Conservation (phyloP, 2,888 invertebrate genomes). For the Stenurella melanura region DNA sequence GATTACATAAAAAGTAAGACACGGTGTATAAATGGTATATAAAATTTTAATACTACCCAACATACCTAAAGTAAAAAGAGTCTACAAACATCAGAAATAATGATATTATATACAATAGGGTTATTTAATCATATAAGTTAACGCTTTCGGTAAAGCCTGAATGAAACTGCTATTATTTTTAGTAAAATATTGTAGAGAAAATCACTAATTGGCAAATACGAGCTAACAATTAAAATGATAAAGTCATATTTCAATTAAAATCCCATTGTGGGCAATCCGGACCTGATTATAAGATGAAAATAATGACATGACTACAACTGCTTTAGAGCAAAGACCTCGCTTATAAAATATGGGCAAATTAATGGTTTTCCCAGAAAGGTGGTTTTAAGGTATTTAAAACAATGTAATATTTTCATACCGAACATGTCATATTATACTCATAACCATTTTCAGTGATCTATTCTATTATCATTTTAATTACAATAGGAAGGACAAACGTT, state of each 20-base stretch:
- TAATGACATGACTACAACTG: not conserved
- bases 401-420: not conserved
- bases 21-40: no score
- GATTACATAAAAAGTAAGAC: no score
- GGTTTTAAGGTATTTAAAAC: not conserved
- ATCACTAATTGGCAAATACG: not conserved
- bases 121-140: no score
- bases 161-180: not conserved
- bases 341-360: constrained; percentile 5
- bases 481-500: no score
- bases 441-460: not conserved
- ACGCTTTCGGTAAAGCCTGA: not conserved
- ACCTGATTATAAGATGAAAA: constrained; percentile 11
- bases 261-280: not conserved
- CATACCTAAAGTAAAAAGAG: no score
- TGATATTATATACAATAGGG: no score
- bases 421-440: not conserved
- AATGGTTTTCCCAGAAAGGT: constrained; percentile 19
- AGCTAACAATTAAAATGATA: not conserved
- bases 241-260: not conserved
- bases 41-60: no score
- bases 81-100: no score
- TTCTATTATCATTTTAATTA: not conserved
- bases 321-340: constrained; percentile 19
- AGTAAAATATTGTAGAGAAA: not conserved